Evolutionary conservation across 2,113 vertebrate species (phyloP).

Genomic region (Xenopus tropicalis): DNA sequence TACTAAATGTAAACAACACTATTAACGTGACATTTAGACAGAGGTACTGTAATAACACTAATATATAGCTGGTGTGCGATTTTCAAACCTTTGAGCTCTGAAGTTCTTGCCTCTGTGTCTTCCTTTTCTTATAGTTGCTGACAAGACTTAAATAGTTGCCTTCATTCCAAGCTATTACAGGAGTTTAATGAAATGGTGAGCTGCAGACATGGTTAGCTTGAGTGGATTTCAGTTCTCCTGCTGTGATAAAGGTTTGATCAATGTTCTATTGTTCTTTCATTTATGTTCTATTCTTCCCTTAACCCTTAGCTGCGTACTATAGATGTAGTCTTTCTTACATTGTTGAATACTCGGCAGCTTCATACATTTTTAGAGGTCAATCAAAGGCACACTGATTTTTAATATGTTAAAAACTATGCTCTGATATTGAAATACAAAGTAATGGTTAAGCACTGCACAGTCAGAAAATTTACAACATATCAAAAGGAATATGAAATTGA

Average conservation of each 20-base stretch:
- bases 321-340: neutral
- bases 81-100: neutral
- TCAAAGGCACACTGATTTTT: neutral
- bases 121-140: conserved; percentile 51
- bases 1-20: conserved; percentile 29
- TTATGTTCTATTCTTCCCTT: conserved; percentile 53
- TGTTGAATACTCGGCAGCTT: neutral
- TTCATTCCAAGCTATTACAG: conserved; percentile 52
- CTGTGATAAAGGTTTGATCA: conserved; percentile 67
- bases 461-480: too few species aligned
- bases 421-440: too few species aligned
- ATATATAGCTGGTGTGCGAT: neutral
- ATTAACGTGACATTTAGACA: conserved; percentile 20
- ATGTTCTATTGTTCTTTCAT: conserved; percentile 63
- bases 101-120: conserved; percentile 46
- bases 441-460: too few species aligned
- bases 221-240: conserved; percentile 57
- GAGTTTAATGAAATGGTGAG: conserved; percentile 63
- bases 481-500: too few species aligned
- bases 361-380: neutral
- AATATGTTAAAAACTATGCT: too few species aligned
- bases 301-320: neutral
- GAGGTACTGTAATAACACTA: conserved; percentile 11
- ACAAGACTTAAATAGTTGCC: conserved; percentile 52
- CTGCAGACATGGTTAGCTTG: conserved; percentile 51